Conservation (phyloP, 2,797 vertebrate genomes). For the Galagoides demidoff region DNA sequence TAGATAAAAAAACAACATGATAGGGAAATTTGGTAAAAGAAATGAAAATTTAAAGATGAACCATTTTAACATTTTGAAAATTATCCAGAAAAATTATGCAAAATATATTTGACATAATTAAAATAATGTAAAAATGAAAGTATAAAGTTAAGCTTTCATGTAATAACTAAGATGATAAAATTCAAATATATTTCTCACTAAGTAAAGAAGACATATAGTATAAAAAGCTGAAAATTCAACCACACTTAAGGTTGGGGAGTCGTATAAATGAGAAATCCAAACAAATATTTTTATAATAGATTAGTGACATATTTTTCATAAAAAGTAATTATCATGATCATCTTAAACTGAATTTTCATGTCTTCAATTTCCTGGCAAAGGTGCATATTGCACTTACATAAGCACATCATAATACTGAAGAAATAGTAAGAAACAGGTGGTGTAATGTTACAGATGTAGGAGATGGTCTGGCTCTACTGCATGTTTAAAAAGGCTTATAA, state of each 20-base stretch:
- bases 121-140: not conserved
- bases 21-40: not conserved
- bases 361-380: not conserved
- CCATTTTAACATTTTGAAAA: not conserved
- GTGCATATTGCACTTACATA: not conserved
- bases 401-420: not conserved
- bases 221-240: not conserved
- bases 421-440: not conserved
- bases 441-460: not conserved
- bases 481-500: not conserved
- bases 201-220: not conserved
- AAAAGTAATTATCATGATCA: constrained; percentile 21
- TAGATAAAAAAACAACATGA: constrained; percentile 29
- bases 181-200: constrained; percentile 3
- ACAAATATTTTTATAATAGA: constrained; percentile 12
- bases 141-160: not conserved
- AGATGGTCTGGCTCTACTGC: not conserved
- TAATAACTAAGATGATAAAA: not conserved
- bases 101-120: not conserved
- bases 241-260: not conserved
- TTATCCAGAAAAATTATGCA: not conserved
- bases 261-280: constrained; percentile 16
- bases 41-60: constrained; percentile 2
- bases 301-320: not conserved
- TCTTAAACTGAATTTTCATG: not conserved